These are phyloP conservation scores for Latrodectus elegans DNA, from an alignment of 2,888 invertebrate genomes.

Conservation along the genomic window DNA sequence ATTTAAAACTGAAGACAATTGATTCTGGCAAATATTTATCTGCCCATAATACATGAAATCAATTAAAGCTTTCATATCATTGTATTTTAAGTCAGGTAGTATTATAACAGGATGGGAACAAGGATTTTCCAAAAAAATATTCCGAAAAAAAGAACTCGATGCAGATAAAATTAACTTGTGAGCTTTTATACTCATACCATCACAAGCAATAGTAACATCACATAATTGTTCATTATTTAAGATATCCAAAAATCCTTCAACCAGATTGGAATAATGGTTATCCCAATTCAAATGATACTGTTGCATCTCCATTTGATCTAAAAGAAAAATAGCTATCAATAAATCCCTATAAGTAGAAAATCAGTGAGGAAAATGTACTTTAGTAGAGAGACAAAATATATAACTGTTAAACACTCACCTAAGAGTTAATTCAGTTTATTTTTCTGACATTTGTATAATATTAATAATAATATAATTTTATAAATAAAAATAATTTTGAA, in stretches of 20 bases:
- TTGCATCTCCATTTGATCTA: slow-evolving; percentile 76
- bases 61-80: slow-evolving; percentile 90
- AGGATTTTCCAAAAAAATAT: slow-evolving; percentile 91
- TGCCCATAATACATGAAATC: slow-evolving; percentile 97
- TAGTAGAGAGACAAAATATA: no score
- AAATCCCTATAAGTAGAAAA: not conserved
- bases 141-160: slow-evolving; percentile 93
- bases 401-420: no score
- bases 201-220: slow-evolving; percentile 92
- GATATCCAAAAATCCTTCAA: slow-evolving; percentile 90
- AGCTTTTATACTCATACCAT: slow-evolving; percentile 91
- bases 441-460: no score
- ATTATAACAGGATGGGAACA: slow-evolving; percentile 95
- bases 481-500: no score
- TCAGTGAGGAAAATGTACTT: no score
- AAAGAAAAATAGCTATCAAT: not conserved
- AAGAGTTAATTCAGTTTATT: no score
- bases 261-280: slow-evolving; percentile 91
- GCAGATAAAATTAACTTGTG: slow-evolving; percentile 95
- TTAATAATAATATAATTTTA: no score
- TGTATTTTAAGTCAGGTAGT: slow-evolving; percentile 92
- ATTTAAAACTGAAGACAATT: slow-evolving; percentile 88
- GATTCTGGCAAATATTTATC: slow-evolving; percentile 93
- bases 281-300: slow-evolving; percentile 95
- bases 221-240: slow-evolving; percentile 91